Percentiles rank a stretch among this genome's conserved stretches.
phyloP scores from a whole-genome alignment of 2,888 invertebrate genomes.

The Galeopsomyia nigrocyanea region DNA sequence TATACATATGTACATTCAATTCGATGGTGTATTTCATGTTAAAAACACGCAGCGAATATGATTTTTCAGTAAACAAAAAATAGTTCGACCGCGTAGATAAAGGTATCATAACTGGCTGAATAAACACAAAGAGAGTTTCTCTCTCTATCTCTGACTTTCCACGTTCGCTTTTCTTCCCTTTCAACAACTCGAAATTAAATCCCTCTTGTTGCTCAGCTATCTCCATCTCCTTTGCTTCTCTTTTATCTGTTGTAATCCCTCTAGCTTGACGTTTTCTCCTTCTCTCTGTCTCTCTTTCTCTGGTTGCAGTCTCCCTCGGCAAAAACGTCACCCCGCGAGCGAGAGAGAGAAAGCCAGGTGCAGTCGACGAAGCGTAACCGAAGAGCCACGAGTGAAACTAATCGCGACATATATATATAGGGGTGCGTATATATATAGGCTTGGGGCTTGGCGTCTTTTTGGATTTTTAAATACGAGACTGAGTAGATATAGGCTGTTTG shows the following conservation, averaged over 20 bases:
- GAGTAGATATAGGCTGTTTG: conserved; percentile 15
- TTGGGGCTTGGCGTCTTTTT: conserved; percentile 3
- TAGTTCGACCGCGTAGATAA: too few relatives aligned
- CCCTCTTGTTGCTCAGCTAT: conserved; percentile 29
- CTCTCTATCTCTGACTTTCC: conserved; percentile 21
- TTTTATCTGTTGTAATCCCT: conserved; percentile 12
- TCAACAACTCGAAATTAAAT: conserved; percentile 28
- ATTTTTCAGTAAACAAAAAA: too few relatives aligned
- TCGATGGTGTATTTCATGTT: too few relatives aligned
- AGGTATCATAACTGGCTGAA: too few relatives aligned
- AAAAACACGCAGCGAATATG: too few relatives aligned
- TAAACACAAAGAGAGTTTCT: neutral
- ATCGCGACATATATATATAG: conserved; percentile 50
- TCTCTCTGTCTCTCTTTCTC: neutral
- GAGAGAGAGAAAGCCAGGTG: conserved; percentile 54
- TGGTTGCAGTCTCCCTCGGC: neutral
- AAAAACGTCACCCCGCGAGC: neutral
- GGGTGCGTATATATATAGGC: conserved; percentile 12
- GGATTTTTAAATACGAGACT: conserved; percentile 28
- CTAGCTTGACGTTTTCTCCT: conserved; percentile 1
- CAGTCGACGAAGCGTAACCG: conserved; percentile 54
- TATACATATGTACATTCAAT: too few relatives aligned
- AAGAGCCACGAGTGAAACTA: conserved; percentile 56
- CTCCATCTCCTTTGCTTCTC: conserved; percentile 16
- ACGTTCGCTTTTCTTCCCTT: conserved; percentile 16